Evolutionary conservation across 1,140 invertebrate species (phyloP).

Genomic region (Parasteatoda tepidariorum): DNA sequence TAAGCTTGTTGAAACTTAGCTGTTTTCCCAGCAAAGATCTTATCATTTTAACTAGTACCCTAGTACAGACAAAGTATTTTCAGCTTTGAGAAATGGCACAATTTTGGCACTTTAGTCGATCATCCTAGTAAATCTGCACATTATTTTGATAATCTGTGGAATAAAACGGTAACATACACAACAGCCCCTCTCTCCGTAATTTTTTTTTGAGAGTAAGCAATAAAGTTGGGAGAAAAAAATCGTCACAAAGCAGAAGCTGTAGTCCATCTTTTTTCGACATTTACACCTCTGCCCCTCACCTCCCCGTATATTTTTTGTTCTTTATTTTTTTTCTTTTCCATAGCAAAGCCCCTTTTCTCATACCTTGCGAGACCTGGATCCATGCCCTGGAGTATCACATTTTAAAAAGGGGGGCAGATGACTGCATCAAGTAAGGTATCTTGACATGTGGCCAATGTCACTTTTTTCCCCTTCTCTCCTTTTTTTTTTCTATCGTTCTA

Average conservation of each 20-base stretch:
- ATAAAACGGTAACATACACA: too few relatives aligned
- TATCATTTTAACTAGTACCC: too few relatives aligned
- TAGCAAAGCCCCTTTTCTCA: constrained; percentile 10
- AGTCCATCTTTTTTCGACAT: constrained; percentile 13
- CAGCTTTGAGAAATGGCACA: too few relatives aligned
- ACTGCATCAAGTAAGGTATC: constrained; percentile 51
- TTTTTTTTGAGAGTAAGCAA: too few relatives aligned
- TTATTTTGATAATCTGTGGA: too few relatives aligned
- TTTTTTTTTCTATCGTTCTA: neutral
- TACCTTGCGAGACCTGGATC: constrained; percentile 36
- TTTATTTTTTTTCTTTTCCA: neutral
- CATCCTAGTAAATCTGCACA: too few relatives aligned
- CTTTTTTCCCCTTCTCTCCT: constrained; percentile 12
- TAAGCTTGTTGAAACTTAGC: too few relatives aligned
- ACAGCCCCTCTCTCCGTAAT: too few relatives aligned
- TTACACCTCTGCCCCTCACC: constrained; percentile 15
- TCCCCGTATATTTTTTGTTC: constrained; percentile 9
- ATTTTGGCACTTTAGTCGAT: too few relatives aligned
- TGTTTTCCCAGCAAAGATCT: too few relatives aligned
- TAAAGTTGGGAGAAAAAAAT: too few relatives aligned
- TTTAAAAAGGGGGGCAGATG: constrained; percentile 48
- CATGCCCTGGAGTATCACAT: constrained; percentile 41
- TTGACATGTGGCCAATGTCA: constrained; percentile 57
- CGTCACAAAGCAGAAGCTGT: neutral
- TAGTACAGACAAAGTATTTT: too few relatives aligned